Evolutionary conservation across 1,140 invertebrate species (phyloP).

Genomic region (Diuraphis noxia): DNA sequence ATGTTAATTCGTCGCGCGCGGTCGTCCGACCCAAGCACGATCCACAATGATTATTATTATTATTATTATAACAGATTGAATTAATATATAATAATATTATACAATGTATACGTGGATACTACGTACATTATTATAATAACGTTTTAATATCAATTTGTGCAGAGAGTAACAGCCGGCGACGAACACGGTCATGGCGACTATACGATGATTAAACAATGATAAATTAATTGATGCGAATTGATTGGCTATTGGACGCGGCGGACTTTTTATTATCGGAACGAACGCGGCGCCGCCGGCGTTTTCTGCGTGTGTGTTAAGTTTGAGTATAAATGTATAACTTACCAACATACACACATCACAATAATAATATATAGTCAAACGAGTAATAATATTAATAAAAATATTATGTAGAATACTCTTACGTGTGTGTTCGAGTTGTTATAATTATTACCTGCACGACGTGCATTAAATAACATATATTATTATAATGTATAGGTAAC

Average conservation of each 20-base stretch:
- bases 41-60: neutral
- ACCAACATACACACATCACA: neutral
- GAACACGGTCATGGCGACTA: neutral
- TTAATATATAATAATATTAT: conserved; percentile 15
- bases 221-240: conserved; percentile 19
- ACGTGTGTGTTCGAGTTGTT: neutral
- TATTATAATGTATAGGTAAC: neutral
- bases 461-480: neutral
- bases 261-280: conserved; percentile 8
- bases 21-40: neutral
- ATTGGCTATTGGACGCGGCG: neutral
- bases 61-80: neutral
- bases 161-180: neutral
- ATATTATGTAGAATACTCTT: neutral
- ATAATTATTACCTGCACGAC: neutral
- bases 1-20: conserved; percentile 9
- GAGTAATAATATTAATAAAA: neutral
- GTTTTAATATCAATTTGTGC: conserved; percentile 20
- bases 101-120: neutral
- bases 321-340: neutral
- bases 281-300: neutral
- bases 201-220: conserved; percentile 32
- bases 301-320: neutral
- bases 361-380: neutral
- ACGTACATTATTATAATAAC: neutral